Evolutionary conservation across 1,140 invertebrate species (phyloP).

Genomic region (Calosoma granatense): DNA sequence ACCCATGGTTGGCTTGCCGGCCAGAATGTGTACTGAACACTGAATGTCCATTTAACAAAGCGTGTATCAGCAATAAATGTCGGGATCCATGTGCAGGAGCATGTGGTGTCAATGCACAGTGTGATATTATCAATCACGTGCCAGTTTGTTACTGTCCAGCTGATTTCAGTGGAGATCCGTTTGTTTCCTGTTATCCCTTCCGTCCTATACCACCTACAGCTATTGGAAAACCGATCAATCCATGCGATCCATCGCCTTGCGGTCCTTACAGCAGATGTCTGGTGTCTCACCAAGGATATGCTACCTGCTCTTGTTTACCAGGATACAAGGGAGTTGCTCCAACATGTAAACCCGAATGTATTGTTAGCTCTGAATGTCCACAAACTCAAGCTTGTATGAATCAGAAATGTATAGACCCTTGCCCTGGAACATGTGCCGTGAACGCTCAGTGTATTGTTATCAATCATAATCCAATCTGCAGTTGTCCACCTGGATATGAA

Average conservation of each 20-base stretch:
- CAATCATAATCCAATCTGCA: slow-evolving; percentile 76
- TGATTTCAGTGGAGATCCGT: slow-evolving; percentile 67
- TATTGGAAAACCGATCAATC: slow-evolving; percentile 34
- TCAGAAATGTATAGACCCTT: slow-evolving; percentile 67
- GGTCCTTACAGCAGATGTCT: slow-evolving; percentile 69
- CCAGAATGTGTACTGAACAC: slow-evolving; percentile 71
- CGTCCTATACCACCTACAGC: slow-evolving; percentile 34
- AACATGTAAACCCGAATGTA: slow-evolving; percentile 68
- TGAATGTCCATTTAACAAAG: slow-evolving; percentile 55
- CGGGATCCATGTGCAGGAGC: slow-evolving; percentile 63
- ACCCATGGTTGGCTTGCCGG: slow-evolving; percentile 61
- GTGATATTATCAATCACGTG: slow-evolving; percentile 64
- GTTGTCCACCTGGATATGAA: slow-evolving; percentile 56
- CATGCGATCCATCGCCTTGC: slow-evolving; percentile 65
- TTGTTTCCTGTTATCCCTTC: slow-evolving; percentile 54
- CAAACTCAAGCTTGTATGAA: slow-evolving; percentile 68
- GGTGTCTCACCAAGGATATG: slow-evolving; percentile 55
- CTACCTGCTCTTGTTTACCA: slow-evolving; percentile 69
- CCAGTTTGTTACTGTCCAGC: slow-evolving; percentile 67
- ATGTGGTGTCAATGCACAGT: slow-evolving; percentile 66
- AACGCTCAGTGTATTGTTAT: slow-evolving; percentile 63
- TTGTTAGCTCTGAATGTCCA: slow-evolving; percentile 67
- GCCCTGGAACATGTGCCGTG: slow-evolving; percentile 64
- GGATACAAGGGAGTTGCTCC: slow-evolving; percentile 68
- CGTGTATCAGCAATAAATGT: slow-evolving; percentile 72